Evolutionary conservation across 2,113 vertebrate species (phyloP), one percentile per base, ranked within the genome.

Genomic region (Tetrao urogallus): DNA sequence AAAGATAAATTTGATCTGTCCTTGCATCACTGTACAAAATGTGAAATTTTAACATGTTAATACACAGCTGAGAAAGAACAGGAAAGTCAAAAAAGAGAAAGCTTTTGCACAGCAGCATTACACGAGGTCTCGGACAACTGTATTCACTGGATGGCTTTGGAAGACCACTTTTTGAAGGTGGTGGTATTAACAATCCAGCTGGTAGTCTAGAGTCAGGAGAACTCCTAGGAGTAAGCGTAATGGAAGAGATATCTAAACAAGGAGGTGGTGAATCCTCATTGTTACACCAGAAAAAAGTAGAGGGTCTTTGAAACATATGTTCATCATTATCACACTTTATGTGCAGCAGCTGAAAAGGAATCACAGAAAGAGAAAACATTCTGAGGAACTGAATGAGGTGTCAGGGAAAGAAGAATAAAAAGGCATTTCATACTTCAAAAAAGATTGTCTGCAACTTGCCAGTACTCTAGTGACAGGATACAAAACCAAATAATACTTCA

Each of bases 181-280:
- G 98, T 97, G 98, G 98, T 93, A 97, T 98, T 98, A 99, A 98
- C 91, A 98, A 97, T 94, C 98, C 98, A 70, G 97, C 22, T 57
- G 98, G 98, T 18, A 98, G 24, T 98, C 98, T 99, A 97, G 98
- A 99, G 92, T 98, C 98, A 88, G 98, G 98, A 81, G 98, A 98
- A 97, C 98, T 99, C 98, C 98, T 98, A 94, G 98, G 98, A 89
- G 98, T 98, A 97, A 99, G 98, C 70, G 98, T 98, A 97, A 99
- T 98, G 93, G 99, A 99, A 96, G 98, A 98, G 97, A 98, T 98
- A 97, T 98, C 98, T 98, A 99, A 97, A 98, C 98, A 99, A 95
- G 98, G 98, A 96, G 98, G 94, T 79, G 98, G 94, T 79, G 98
- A 98, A 92, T 93, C 98, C 96, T 98, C 96, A 97, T 96, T 98